Evolutionary conservation across 1,140 invertebrate species (phyloP).

Genomic region (Acromyrmex heyeri): DNA sequence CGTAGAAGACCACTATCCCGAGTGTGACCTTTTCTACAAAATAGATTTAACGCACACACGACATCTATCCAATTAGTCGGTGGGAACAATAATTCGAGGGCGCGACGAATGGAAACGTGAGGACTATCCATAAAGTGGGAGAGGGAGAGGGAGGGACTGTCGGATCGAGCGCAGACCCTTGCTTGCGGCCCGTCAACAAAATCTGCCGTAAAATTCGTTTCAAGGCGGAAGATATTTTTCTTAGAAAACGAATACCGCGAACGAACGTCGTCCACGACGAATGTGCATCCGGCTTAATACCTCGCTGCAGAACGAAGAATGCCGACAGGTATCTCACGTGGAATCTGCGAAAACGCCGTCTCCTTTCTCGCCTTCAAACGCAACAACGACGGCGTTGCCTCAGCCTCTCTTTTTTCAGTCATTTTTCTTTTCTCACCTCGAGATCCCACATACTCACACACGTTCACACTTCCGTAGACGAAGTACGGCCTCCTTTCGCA

Average conservation of each 20-base stretch:
- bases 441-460: constrained; percentile 52
- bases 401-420: constrained; percentile 57
- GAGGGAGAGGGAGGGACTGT: not conserved
- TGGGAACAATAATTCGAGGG: constrained; percentile 36
- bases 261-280: constrained; percentile 73
- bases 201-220: constrained; percentile 76
- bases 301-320: constrained; percentile 71
- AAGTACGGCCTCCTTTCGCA: not conserved
- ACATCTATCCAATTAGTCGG: constrained; percentile 20
- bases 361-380: constrained; percentile 64
- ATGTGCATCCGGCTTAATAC: constrained; percentile 78
- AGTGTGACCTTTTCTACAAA: constrained; percentile 22
- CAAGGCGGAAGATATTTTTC: constrained; percentile 75
- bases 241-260: constrained; percentile 70
- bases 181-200: constrained; percentile 55
- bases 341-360: constrained; percentile 75
- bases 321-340: constrained; percentile 76
- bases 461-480: not conserved
- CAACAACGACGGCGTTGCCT: constrained; percentile 32
- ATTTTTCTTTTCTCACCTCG: constrained; percentile 76
- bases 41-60: constrained; percentile 5
- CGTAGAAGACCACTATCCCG: not conserved
- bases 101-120: constrained; percentile 36
- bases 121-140: constrained; percentile 26
- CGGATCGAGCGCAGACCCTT: not conserved